Evolutionary conservation across 2,888 invertebrate species (phyloP).

Genomic region (Podabrus alpinus): DNA sequence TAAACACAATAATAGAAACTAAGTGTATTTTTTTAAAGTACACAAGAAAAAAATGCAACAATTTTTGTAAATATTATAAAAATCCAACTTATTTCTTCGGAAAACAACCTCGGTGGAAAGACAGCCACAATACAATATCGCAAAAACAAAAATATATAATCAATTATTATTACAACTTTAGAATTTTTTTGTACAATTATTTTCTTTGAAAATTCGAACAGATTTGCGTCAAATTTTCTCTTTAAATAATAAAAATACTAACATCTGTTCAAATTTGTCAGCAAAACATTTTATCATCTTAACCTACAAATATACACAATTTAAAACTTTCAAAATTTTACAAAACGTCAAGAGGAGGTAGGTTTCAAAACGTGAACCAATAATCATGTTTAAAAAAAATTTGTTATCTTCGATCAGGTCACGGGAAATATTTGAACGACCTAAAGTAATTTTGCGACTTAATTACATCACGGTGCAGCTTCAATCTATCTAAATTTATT

Average conservation of each 20-base stretch:
- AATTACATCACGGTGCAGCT: not conserved
- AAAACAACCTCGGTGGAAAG: not conserved
- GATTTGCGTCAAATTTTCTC: not conserved
- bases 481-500: not conserved
- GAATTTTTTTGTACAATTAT: constrained; percentile 3
- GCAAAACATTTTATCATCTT: not conserved
- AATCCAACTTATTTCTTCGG: not conserved
- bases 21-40: constrained; percentile 13
- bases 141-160: not conserved
- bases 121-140: not conserved
- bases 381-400: not conserved
- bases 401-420: not conserved
- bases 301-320: not conserved
- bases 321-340: not conserved
- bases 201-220: not conserved
- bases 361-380: not conserved
- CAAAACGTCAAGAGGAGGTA: not conserved
- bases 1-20: constrained; percentile 7
- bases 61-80: not conserved
- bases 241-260: not conserved
- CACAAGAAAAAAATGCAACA: not conserved
- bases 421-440: not conserved
- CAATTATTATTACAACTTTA: not conserved
- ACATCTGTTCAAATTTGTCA: not conserved
- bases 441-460: not conserved